Evolutionary conservation across 2,888 invertebrate species (phyloP), one percentile per base, ranked within the genome.

Genomic region (Hirtodrosophila confusa): DNA sequence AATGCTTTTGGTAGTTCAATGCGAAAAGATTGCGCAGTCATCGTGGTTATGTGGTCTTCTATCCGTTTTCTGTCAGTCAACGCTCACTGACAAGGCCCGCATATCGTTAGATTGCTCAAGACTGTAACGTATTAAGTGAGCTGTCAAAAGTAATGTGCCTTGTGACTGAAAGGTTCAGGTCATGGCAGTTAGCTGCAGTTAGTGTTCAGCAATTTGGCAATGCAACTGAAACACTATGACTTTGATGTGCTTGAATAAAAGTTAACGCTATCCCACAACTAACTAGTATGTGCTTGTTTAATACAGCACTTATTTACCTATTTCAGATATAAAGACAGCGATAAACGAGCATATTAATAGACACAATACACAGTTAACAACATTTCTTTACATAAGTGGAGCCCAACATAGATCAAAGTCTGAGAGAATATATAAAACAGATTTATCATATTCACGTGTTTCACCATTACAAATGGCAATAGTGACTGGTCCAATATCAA

Each of bases 41-140:
- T 56, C 23, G 17, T 17, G 17, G n/a, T 40, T 48, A 47, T 53
- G 36, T 43, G 39, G 27, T 58, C 57, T 65, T 78, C 60, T 75
- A 55, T 36, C 35, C 37, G n/a, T 45, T 55, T 27, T 27, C 27
- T 48, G 12, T 11, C 47, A 48, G 56, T 50, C 57, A 41, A 66
- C 60, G 58, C 60, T 75, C 47, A 53, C 36, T 77, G 44, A 33
- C 53, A 44, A 70, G 37, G 64, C 11, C 55, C 41, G 40, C 10
- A 40, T 39, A 41, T 10, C 50, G 8, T 33, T 23, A 36, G 33
- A n/a, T 61, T 56, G 39, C 31, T 53, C 12, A 71, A 65, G 40
- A 29, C 7, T 43, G 31, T 66, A 24, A 55, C 27, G 6, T 41
- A 49, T 66, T 37, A 48, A 54, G 35, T 50, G 45, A 61, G 37